Evolutionary conservation across 2,888 invertebrate genomes (phyloP).

Genomic region (Mellilla xanthometata): DNA sequence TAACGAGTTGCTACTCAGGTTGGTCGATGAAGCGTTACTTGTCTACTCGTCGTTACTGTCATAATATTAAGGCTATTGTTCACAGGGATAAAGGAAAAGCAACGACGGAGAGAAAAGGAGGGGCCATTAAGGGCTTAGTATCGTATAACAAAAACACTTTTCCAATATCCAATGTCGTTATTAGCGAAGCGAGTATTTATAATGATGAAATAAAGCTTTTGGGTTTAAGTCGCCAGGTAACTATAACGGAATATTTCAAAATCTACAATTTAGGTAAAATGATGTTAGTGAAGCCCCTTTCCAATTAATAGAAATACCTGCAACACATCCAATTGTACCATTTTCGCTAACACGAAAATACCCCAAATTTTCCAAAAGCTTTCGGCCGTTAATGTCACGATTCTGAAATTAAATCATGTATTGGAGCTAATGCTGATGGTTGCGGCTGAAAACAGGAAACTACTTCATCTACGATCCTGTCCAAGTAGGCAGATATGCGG

Average conservation of each 20-base stretch:
- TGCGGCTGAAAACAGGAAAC: conserved; percentile 40
- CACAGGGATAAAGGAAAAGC: conserved; percentile 49
- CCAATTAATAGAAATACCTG: conserved; percentile 70
- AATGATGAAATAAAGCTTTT: conserved; percentile 38
- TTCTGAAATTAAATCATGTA: conserved; percentile 78
- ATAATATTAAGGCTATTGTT: conserved; percentile 27
- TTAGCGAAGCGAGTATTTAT: conserved; percentile 43
- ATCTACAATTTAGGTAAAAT: conserved; percentile 29
- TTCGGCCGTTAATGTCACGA: conserved; percentile 64
- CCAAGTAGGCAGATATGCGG: neutral
- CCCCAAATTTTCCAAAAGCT: conserved; percentile 68
- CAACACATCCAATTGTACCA: conserved; percentile 75
- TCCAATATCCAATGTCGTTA: conserved; percentile 33
- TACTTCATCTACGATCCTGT: conserved; percentile 18
- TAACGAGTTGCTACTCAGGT: conserved; percentile 35
- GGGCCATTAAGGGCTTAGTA: no score
- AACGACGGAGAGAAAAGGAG: conserved; percentile 1
- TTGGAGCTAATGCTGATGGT: conserved; percentile 54
- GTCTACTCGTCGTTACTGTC: conserved; percentile 38
- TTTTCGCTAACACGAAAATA: conserved; percentile 65
- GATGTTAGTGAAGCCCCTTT: conserved; percentile 57
- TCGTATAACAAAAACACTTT: no score
- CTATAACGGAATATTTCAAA: conserved; percentile 19
- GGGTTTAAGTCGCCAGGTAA: conserved; percentile 27
- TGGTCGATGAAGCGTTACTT: conserved; percentile 36